A percentile compares a stretch with the other conserved stretches of the same genome.
phyloP scores from a whole-genome alignment of 1,140 invertebrate species.

The Drosophila pseudoobscura region DNA sequence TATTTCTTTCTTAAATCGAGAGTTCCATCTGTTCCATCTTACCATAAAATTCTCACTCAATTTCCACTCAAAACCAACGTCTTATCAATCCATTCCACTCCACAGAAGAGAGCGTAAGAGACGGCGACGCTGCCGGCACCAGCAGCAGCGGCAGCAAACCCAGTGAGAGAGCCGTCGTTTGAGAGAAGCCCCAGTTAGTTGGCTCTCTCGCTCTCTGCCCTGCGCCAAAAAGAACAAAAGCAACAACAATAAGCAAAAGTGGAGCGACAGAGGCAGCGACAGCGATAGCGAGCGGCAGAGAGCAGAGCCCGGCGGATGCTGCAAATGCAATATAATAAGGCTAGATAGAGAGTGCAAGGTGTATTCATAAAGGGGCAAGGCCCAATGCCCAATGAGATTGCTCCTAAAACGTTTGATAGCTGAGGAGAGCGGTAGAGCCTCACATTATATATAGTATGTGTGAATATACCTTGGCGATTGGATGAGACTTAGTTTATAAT shows the following conservation, averaged over 20 bases:
- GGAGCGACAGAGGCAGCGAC: constrained; percentile 57
- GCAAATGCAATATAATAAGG: constrained; percentile 57
- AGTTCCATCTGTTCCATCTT: not conserved
- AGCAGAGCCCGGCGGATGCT: constrained; percentile 36
- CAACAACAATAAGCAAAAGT: constrained; percentile 35
- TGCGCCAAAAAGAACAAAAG: constrained; percentile 36
- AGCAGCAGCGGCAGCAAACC: constrained; percentile 34
- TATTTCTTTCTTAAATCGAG: no score
- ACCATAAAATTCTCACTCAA: constrained; percentile 18
- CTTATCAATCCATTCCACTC: constrained; percentile 61
- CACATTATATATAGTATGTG: no score
- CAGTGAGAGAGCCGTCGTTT: constrained; percentile 51
- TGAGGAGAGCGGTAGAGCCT: no score
- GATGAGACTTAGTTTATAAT: constrained; percentile 44
- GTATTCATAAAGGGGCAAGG: no score
- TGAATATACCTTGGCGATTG: constrained; percentile 34
- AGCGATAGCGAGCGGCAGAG: constrained; percentile 1
- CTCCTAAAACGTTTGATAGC: no score
- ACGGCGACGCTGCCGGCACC: constrained; percentile 50
- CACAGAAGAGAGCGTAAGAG: constrained; percentile 53
- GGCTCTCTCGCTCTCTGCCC: constrained; percentile 15
- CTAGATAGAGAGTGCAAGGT: constrained; percentile 39
- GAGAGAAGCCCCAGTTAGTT: constrained; percentile 19
- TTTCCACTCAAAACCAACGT: constrained; percentile 17
- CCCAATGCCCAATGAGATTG: no score